Evolutionary conservation across 2,797 vertebrate genomes (phyloP).

Genomic region (Sebastolobus alascanus): DNA sequence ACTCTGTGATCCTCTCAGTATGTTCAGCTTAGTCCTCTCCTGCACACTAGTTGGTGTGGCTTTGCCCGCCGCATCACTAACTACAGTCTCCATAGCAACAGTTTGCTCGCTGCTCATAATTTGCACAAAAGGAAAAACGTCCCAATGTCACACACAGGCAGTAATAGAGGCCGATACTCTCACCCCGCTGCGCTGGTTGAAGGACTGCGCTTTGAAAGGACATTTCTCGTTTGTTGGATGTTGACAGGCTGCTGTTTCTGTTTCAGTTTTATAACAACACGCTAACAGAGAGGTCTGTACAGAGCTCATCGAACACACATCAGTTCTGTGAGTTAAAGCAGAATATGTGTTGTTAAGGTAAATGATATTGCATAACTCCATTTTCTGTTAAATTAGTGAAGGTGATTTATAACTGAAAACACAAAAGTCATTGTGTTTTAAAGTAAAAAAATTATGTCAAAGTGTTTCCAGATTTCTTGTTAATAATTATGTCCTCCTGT

Average conservation of each 20-base stretch:
- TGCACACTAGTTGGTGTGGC: constrained; percentile 63
- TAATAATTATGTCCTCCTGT: background rate
- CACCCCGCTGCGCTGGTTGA: constrained; percentile 54
- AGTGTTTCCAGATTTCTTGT: background rate
- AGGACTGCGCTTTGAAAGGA: constrained; percentile 55
- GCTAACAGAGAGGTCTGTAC: constrained; percentile 7
- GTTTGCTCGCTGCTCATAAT: constrained; percentile 76
- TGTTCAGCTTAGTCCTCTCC: constrained; percentile 63
- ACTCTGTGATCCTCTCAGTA: constrained; percentile 61
- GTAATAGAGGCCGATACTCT: constrained; percentile 54
- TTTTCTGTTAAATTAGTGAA: background rate
- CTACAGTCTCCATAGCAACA: constrained; percentile 83
- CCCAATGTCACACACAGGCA: constrained; percentile 68
- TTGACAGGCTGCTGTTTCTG: constrained; percentile 51
- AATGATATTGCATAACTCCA: background rate
- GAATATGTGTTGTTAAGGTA: background rate
- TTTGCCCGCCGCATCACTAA: constrained; percentile 74
- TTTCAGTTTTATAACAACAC: constrained; percentile 29
- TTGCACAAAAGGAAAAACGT: constrained; percentile 75
- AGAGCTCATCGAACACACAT: background rate
- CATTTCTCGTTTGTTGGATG: constrained; percentile 49
- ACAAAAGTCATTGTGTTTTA: background rate
- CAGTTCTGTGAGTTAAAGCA: background rate
- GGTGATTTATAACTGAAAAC: background rate
- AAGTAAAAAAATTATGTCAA: background rate